Percentiles rank a stretch among this genome's conserved stretches.
Conservation (phyloP, 2,888 invertebrate genomes). For the Metellina segmentata region DNA sequence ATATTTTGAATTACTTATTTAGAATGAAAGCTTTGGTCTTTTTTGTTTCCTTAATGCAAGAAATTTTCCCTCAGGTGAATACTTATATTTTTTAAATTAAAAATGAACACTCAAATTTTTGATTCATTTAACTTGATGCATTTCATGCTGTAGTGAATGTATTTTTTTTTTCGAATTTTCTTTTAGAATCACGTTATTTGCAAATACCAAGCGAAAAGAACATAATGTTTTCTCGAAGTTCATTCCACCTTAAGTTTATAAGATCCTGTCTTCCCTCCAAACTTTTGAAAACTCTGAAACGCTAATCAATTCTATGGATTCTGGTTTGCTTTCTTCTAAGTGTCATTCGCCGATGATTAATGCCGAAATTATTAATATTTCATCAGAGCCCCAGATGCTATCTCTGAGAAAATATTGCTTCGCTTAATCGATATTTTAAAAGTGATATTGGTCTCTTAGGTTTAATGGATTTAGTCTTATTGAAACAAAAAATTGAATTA, state of each 20-base stretch:
- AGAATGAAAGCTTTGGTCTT: too few relatives aligned
- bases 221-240: not conserved
- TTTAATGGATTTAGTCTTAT: not conserved
- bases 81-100: too few relatives aligned
- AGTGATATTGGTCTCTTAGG: not conserved
- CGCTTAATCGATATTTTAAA: constrained; percentile 54
- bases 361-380: constrained; percentile 53
- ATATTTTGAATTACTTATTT: too few relatives aligned
- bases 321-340: constrained; percentile 24
- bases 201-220: not conserved
- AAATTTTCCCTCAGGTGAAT: too few relatives aligned
- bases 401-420: constrained; percentile 9
- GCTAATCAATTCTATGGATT: constrained; percentile 47
- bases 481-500: not conserved
- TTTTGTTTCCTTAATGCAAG: too few relatives aligned
- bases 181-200: too few relatives aligned
- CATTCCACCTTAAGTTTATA: not conserved
- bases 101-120: not conserved
- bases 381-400: constrained; percentile 22
- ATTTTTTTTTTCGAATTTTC: not conserved
- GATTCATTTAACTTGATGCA: not conserved
- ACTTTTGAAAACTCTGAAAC: not conserved
- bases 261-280: not conserved
- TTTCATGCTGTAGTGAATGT: not conserved
- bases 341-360: constrained; percentile 53